phyloP scores from a whole-genome alignment of 1,140 invertebrate species.

The Hetaerina americana region DNA sequence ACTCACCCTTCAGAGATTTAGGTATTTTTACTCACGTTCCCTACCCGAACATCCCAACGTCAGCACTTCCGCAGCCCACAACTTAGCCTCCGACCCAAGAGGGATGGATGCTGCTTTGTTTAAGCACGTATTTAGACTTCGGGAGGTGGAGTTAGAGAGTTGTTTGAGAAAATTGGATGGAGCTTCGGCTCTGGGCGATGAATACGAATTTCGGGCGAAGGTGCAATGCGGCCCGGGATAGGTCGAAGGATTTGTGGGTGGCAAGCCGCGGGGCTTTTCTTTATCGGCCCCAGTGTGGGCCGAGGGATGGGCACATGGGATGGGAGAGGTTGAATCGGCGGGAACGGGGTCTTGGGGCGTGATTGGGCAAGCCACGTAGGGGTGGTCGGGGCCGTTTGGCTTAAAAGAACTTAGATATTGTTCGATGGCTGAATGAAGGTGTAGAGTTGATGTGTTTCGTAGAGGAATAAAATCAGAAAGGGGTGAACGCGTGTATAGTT shows the following conservation, averaged over 20 bases:
- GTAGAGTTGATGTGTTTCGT: no score
- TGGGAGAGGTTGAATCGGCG: no score
- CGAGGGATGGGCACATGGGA: no score
- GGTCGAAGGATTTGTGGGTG: background rate
- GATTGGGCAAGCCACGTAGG: no score
- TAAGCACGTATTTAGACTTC: background rate
- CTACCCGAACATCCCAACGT: background rate
- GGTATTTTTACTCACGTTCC: background rate
- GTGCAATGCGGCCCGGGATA: background rate
- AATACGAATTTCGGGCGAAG: background rate
- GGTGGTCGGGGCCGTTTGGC: no score
- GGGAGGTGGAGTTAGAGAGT: background rate
- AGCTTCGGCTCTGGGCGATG: background rate
- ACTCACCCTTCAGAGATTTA: background rate
- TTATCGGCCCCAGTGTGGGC: no score
- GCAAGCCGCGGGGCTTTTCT: no score
- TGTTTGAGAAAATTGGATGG: background rate
- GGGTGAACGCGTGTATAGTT: no score
- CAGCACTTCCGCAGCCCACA: background rate
- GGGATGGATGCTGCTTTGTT: background rate
- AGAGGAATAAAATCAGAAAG: no score
- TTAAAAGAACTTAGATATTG: no score
- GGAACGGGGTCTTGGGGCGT: no score
- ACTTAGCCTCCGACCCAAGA: background rate
- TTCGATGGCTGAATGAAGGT: no score